These are phyloP conservation scores for Pseudomyrmex dendroicus DNA, from an alignment of 1,140 invertebrate species.

Conservation along the genomic window DNA sequence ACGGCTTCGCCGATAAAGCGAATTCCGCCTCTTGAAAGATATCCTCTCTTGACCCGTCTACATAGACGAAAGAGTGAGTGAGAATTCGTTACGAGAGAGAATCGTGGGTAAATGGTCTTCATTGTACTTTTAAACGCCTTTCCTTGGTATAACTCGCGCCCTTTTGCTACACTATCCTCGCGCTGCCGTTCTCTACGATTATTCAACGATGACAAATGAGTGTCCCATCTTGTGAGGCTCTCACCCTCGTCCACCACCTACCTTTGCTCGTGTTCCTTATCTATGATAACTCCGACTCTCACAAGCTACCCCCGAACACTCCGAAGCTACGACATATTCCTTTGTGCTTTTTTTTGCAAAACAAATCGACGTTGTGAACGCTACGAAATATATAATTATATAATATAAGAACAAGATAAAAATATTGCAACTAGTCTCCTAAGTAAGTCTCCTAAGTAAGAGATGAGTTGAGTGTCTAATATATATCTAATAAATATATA, in stretches of 20 bases:
- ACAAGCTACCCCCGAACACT: constrained; percentile 25
- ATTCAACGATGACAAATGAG: constrained; percentile 82
- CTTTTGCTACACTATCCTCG: constrained; percentile 10
- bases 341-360: constrained; percentile 65
- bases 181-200: constrained; percentile 73
- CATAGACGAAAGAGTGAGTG: constrained; percentile 4
- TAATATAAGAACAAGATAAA: not conserved
- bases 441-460: no score
- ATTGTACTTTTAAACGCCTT: constrained; percentile 82
- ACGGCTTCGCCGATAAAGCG: constrained; percentile 43
- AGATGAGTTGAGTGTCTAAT: no score
- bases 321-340: not conserved
- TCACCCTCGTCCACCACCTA: constrained; percentile 48
- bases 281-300: constrained; percentile 57
- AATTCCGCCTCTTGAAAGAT: constrained; percentile 54
- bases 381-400: constrained; percentile 26
- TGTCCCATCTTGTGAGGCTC: constrained; percentile 70
- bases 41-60: constrained; percentile 25
- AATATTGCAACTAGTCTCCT: no score
- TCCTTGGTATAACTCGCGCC: constrained; percentile 54
- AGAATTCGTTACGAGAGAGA: constrained; percentile 71
- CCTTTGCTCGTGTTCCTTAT: constrained; percentile 35
- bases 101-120: constrained; percentile 79
- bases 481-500: no score
- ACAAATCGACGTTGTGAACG: constrained; percentile 66